phyloP scores from a whole-genome alignment of 1,140 invertebrate genomes.

The Anastrepha obliqua region DNA sequence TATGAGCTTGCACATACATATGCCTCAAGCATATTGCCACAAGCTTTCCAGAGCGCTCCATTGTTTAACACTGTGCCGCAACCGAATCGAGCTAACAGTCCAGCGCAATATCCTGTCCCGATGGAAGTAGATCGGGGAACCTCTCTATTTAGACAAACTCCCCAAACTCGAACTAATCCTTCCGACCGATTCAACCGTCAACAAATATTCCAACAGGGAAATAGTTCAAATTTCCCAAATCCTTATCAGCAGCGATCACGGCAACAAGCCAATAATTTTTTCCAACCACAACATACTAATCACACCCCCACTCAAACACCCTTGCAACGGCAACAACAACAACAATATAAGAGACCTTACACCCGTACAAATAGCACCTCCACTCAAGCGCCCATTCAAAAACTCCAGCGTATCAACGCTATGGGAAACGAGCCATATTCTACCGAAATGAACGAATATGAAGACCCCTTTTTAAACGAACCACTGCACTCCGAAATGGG shows the following conservation, averaged over 20 bases:
- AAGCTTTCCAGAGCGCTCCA: neutral
- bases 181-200: neutral
- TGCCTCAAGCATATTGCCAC: neutral
- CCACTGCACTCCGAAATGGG: neutral
- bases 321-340: conserved; percentile 4
- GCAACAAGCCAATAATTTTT: conserved; percentile 27
- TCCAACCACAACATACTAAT: conserved; percentile 27
- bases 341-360: conserved; percentile 25
- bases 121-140: conserved; percentile 37
- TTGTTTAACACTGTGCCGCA: too few relatives aligned
- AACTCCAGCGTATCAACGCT: conserved; percentile 1
- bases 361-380: neutral
- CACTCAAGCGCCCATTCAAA: neutral
- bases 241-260: neutral
- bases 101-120: neutral
- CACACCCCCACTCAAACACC: neutral
- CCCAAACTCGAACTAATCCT: neutral
- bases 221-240: neutral
- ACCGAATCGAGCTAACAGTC: neutral
- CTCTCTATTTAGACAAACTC: conserved; percentile 37
- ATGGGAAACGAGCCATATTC: neutral
- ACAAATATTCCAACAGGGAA: neutral
- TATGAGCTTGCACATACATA: conserved; percentile 8
- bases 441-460: neutral
- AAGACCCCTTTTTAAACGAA: neutral